Conservation (phyloP, 2,888 invertebrate species). For the Polia nebulosa region DNA sequence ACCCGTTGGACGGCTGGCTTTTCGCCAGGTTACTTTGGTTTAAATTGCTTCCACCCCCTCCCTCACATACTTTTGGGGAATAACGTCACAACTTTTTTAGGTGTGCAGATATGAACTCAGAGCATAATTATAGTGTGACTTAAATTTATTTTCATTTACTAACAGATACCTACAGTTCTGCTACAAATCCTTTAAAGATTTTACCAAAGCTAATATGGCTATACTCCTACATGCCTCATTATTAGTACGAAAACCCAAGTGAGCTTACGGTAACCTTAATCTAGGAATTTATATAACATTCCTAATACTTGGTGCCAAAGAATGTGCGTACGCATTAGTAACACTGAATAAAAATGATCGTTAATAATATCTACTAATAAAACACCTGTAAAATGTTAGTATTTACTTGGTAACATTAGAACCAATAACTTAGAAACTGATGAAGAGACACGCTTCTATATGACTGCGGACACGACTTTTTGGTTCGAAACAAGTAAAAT, state of each 20-base stretch:
- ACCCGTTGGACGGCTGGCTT: slow-evolving; percentile 80
- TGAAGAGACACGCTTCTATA: background rate
- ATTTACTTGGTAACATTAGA: slow-evolving; percentile 3
- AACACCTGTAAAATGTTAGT: slow-evolving; percentile 25
- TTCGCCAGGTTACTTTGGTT: slow-evolving; percentile 84
- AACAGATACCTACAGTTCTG: background rate
- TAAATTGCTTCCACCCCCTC: slow-evolving; percentile 80
- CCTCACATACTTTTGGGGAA: slow-evolving; percentile 73
- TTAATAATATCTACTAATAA: slow-evolving; percentile 56
- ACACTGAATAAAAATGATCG: slow-evolving; percentile 51
- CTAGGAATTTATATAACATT: slow-evolving; percentile 39
- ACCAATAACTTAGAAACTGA: background rate
- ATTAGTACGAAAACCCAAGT: slow-evolving; percentile 7
- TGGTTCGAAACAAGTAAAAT: background rate
- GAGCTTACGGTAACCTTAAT: slow-evolving; percentile 25
- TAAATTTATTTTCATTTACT: background rate
- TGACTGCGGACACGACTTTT: background rate
- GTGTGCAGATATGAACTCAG: slow-evolving; percentile 56
- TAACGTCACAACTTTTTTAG: slow-evolving; percentile 63
- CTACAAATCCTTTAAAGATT: background rate
- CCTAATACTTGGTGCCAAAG: slow-evolving; percentile 48
- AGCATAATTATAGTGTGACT: slow-evolving; percentile 17
- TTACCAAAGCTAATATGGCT: background rate
- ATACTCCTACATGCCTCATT: background rate
- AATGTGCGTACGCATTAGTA: slow-evolving; percentile 52